A percentile compares a stretch with the other conserved stretches of the same genome.
These are phyloP conservation scores for Bombus breviceps DNA, from an alignment of 1,140 invertebrate species.

Conservation along the genomic window DNA sequence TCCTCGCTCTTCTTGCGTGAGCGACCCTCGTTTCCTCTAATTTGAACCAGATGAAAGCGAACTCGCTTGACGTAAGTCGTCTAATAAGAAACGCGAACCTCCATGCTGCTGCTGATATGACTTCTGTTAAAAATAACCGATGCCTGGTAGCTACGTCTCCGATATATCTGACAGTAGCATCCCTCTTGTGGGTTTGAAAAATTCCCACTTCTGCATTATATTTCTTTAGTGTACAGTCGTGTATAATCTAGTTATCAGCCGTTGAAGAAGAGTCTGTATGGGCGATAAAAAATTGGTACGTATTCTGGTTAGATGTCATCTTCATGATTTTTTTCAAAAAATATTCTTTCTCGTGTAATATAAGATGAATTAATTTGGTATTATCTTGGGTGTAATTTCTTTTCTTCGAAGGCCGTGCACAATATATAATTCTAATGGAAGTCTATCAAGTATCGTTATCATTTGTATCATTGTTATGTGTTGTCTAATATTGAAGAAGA, in stretches of 20 bases:
- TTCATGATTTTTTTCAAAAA: not conserved
- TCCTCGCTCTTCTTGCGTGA: not conserved
- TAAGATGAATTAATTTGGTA: not conserved
- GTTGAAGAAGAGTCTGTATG: not conserved
- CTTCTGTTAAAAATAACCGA: conserved; percentile 11
- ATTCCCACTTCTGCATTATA: not conserved
- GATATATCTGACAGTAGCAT: not conserved
- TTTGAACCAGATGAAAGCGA: not conserved
- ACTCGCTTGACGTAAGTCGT: not conserved
- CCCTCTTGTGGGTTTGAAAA: conserved; percentile 1
- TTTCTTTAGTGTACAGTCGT: not conserved
- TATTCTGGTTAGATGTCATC: not conserved
- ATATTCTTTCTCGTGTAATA: not conserved
- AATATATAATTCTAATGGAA: no score
- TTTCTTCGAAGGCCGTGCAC: not conserved
- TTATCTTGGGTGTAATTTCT: not conserved
- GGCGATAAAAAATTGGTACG: not conserved
- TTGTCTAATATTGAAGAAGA: no score
- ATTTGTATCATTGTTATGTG: no score
- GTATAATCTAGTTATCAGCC: no score
- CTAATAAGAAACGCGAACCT: conserved; percentile 1
- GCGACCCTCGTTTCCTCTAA: not conserved
- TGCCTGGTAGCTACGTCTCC: not conserved
- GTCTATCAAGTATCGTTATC: no score
- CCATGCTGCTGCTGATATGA: not conserved